Evolutionary conservation across 2,113 vertebrate genomes (phyloP).

Genomic region (Indicator maculatus): DNA sequence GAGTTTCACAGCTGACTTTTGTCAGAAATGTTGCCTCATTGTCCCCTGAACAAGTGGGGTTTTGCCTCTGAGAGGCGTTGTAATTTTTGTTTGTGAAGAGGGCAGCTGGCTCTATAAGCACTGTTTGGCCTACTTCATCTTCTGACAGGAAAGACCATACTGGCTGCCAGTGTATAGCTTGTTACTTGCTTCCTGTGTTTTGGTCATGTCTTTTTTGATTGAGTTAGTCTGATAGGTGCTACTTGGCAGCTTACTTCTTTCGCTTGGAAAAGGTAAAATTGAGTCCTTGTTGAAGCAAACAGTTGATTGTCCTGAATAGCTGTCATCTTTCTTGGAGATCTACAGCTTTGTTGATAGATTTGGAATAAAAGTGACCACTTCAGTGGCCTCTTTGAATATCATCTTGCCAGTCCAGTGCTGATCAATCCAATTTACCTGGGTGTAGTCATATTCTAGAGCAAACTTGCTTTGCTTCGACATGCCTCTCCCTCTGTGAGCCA

Average conservation of each 20-base stretch:
- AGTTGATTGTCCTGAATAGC: background rate
- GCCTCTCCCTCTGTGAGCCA: background rate
- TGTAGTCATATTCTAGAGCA: background rate
- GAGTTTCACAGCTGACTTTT: background rate
- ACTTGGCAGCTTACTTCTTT: background rate
- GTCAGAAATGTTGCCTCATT: background rate
- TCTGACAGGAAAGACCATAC: background rate
- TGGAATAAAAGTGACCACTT: background rate
- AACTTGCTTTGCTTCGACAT: background rate
- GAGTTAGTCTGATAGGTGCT: background rate
- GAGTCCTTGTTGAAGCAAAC: background rate
- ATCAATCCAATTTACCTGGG: background rate
- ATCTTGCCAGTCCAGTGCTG: background rate
- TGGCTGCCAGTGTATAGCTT: background rate
- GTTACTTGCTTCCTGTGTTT: background rate
- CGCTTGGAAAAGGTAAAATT: background rate
- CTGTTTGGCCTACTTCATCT: background rate
- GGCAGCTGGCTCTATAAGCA: background rate
- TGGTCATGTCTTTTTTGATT: background rate
- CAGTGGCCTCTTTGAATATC: background rate
- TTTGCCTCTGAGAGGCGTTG: background rate
- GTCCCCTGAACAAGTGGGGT: background rate
- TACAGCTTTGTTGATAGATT: background rate
- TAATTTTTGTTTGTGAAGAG: background rate
- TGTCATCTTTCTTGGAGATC: background rate